These are phyloP conservation scores for Argyresthia goedartella DNA, from an alignment of 2,888 invertebrate species.

Conservation along the genomic window DNA sequence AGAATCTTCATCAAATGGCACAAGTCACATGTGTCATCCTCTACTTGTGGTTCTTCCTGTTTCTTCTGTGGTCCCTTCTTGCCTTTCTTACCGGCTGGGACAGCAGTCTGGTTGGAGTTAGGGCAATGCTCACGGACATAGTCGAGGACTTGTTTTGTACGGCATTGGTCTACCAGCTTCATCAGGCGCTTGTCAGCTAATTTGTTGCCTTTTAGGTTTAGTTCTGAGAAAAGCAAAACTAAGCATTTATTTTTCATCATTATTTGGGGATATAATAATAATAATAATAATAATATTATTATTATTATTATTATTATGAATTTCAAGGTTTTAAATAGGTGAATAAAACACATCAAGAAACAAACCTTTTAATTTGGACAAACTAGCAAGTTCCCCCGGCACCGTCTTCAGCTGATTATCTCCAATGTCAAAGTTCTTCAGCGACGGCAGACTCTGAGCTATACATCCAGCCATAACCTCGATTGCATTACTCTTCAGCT, in stretches of 20 bases:
- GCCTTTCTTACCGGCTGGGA: slow-evolving; percentile 32
- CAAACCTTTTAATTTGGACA: slow-evolving; percentile 79
- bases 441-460: slow-evolving; percentile 56
- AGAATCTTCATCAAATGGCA: slow-evolving; percentile 51
- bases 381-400: slow-evolving; percentile 78
- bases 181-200: slow-evolving; percentile 78
- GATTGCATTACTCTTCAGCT: slow-evolving; percentile 76
- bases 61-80: slow-evolving; percentile 45
- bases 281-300: not conserved
- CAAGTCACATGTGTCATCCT: slow-evolving; percentile 34
- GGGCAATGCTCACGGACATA: slow-evolving; percentile 79
- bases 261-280: not conserved
- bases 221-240: slow-evolving; percentile 48
- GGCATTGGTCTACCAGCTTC: slow-evolving; percentile 82
- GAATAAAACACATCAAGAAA: not conserved
- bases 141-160: slow-evolving; percentile 81
- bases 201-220: slow-evolving; percentile 81
- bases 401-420: slow-evolving; percentile 76
- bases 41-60: slow-evolving; percentile 34
- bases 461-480: slow-evolving; percentile 72
- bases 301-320: too few species aligned
- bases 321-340: not conserved
- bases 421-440: slow-evolving; percentile 79
- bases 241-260: not conserved
- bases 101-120: slow-evolving; percentile 31